phyloP scores from a whole-genome alignment of 2,888 invertebrate genomes.

The Seira musarum region DNA sequence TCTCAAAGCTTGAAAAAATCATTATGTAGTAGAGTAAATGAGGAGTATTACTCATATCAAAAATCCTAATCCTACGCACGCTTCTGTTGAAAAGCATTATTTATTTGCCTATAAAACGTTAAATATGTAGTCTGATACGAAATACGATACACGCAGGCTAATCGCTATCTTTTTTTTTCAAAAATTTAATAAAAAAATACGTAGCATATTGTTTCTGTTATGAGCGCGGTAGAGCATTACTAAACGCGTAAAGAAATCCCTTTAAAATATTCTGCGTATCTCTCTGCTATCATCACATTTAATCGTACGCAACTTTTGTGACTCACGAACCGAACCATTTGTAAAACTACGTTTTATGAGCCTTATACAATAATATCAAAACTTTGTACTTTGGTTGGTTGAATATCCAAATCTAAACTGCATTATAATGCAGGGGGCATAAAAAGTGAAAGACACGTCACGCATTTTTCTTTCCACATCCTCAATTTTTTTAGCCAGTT shows the following conservation, averaged over 20 bases:
- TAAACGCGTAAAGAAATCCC: conserved; percentile 22
- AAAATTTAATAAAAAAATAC: too few species aligned
- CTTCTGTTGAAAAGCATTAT: not conserved
- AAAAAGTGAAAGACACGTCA: conserved; percentile 46
- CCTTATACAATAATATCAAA: too few species aligned
- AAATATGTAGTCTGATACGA: not conserved
- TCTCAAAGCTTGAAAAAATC: too few species aligned
- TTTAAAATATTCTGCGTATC: not conserved
- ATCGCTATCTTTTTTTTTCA: too few species aligned
- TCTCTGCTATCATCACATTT: not conserved
- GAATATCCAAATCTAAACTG: too few species aligned
- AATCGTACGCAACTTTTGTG: not conserved
- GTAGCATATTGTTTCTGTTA: too few species aligned
- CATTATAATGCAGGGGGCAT: not conserved
- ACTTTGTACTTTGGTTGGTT: too few species aligned
- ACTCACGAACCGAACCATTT: not conserved
- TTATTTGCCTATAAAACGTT: not conserved
- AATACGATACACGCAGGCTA: too few species aligned
- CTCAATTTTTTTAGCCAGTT: conserved; percentile 27
- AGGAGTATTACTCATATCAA: too few species aligned
- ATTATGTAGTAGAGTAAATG: too few species aligned
- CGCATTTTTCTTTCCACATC: conserved; percentile 35
- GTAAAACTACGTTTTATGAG: conserved; percentile 9
- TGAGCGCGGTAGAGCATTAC: conserved; percentile 28
- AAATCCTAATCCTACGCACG: not conserved